Evolutionary conservation across 2,797 vertebrate species (phyloP), one percentile per base, ranked within the genome.

Genomic region (Trachops cirrhosus): DNA sequence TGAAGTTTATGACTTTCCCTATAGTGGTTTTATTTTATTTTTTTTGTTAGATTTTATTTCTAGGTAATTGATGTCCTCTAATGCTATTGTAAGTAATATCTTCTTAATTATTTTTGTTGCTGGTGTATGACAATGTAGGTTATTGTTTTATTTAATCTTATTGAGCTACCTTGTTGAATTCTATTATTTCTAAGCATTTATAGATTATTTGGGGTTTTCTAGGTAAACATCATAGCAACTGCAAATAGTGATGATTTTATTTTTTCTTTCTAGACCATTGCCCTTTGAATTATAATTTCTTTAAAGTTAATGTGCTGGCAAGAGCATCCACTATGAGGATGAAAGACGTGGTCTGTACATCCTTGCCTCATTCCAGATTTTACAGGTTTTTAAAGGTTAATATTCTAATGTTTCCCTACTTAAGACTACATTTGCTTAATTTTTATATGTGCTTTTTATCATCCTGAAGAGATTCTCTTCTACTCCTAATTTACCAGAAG

Each of bases 101-200:
- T 94, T 90, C 74, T 85, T 74, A 90, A 90, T 90, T 85, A 71
- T 84, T 95, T 96, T 94, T 90, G 46, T 93, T 93, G n/a, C 16
- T 79, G 39, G 89, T 57, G 10, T 77, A 54, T 96, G 79, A 92
- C 95, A 93, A 67, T 54, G 62, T 0, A 90, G 78, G 68, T 62
- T 32, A 92, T 78, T 89, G 67, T 82, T 93, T 91, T 85, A 54
- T 84, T 54, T 74, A 92, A 87, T 86, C 77, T 52, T 83, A 37
- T 79, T 86, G 83, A 87, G 29, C 39, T 80, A 44, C 77, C 3
- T 93, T 75, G n/a, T 75, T 78, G 86, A 64, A 92, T 83, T 89
- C 62, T 84, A 93, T 89, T 79, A 50, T 84, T 73, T 91, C 74
- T 78, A 68, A 48, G 24, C 68, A 84, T 91, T 91, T 97, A 16